Evolutionary conservation across 1,140 invertebrate species (phyloP).

Genomic region (Lepidurus arcticus): DNA sequence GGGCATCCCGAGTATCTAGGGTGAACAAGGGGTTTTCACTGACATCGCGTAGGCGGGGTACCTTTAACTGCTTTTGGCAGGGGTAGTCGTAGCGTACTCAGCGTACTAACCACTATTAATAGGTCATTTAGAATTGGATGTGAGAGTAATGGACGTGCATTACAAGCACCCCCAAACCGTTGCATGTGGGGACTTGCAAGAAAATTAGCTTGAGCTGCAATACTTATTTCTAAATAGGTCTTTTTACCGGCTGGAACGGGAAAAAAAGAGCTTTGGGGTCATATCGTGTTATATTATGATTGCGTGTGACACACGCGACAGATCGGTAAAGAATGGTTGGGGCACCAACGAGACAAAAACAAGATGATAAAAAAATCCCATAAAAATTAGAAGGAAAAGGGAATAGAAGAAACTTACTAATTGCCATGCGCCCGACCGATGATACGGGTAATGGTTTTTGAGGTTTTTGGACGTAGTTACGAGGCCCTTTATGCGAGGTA

Average conservation of each 20-base stretch:
- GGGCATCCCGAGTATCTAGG: neutral
- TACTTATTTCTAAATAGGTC: neutral
- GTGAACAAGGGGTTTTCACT: neutral
- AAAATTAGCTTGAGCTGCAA: neutral
- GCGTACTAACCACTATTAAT: neutral
- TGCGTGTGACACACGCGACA: neutral
- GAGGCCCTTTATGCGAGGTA: no score
- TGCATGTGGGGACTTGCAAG: neutral
- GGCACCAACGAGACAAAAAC: neutral
- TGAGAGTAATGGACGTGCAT: neutral
- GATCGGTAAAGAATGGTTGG: neutral
- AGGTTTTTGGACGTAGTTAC: no score
- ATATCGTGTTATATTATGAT: constrained; percentile 13
- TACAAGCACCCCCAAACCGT: neutral
- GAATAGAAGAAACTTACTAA: neutral
- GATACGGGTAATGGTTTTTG: no score
- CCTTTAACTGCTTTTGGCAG: neutral
- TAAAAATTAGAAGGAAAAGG: neutral
- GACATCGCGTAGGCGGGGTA: neutral
- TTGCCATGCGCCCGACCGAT: no score
- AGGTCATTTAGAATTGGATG: constrained; percentile 7
- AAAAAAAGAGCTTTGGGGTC: neutral
- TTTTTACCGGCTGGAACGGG: neutral
- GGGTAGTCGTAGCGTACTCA: neutral
- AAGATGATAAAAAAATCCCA: neutral